phyloP scores from a whole-genome alignment of 2,888 invertebrate species.

The Tetragnatha montana region DNA sequence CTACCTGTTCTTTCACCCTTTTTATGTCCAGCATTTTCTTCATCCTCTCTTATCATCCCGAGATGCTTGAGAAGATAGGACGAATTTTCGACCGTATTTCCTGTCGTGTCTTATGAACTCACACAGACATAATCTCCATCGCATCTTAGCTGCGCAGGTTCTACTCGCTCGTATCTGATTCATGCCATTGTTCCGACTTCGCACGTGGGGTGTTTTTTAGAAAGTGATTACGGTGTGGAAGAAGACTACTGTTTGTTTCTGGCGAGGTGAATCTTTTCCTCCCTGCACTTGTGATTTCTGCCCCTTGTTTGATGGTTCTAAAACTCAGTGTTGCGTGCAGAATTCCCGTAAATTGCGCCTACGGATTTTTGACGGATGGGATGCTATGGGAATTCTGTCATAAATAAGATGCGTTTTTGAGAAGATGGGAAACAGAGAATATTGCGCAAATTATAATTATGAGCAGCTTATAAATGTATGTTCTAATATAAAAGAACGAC shows the following conservation, averaged over 20 bases:
- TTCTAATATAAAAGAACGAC: too few relatives aligned
- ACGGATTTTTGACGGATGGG: not conserved
- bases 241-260: slow-evolving; percentile 1
- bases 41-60: slow-evolving; percentile 32
- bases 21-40: not conserved
- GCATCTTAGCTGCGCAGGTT: slow-evolving; percentile 21
- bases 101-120: slow-evolving; percentile 49
- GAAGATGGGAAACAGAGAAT: too few relatives aligned
- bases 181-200: slow-evolving; percentile 17
- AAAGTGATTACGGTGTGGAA: not conserved
- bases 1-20: not conserved
- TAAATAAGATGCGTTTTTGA: too few relatives aligned
- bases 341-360: too few relatives aligned
- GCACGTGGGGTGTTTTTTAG: slow-evolving; percentile 6
- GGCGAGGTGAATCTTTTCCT: not conserved
- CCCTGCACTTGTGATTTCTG: not conserved
- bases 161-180: slow-evolving; percentile 21
- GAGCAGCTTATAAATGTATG: too few relatives aligned
- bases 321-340: not conserved
- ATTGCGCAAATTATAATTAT: too few relatives aligned
- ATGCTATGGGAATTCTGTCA: not conserved
- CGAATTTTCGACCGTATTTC: slow-evolving; percentile 42
- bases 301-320: not conserved
- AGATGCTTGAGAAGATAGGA: slow-evolving; percentile 46
- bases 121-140: slow-evolving; percentile 27